A percentile compares a stretch with the other conserved stretches of the same genome.
Conservation (phyloP, 2,797 vertebrate genomes). For the Pipistrellus kuhlii region DNA sequence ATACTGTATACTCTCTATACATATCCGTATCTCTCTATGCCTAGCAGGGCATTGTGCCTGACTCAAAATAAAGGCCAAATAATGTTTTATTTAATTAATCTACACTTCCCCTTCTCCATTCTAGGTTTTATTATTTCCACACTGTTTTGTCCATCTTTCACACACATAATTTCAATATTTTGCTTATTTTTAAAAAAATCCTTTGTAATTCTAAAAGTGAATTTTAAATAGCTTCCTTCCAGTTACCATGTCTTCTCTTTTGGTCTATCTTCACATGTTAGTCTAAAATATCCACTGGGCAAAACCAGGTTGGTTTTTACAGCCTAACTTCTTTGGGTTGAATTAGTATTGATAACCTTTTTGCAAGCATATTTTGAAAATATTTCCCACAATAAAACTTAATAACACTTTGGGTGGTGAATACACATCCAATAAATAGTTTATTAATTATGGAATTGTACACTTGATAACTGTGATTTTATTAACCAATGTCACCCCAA, state of each 20-base stretch:
- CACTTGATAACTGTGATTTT: not conserved
- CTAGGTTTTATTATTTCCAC: not conserved
- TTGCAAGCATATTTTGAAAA: slow-evolving; percentile 1
- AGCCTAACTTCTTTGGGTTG: not conserved
- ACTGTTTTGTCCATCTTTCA: not conserved
- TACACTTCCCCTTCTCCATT: not conserved
- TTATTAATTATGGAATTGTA: not conserved
- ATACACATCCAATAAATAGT: not conserved
- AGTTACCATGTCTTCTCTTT: not conserved
- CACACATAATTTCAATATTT: not conserved
- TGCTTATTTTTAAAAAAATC: not conserved
- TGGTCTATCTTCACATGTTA: not conserved
- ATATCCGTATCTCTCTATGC: too few relatives aligned
- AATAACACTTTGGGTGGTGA: slow-evolving; percentile 44
- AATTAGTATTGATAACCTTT: slow-evolving; percentile 59
- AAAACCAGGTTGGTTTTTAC: not conserved
- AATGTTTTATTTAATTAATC: not conserved
- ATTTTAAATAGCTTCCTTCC: not conserved
- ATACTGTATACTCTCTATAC: not conserved
- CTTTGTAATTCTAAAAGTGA: not conserved
- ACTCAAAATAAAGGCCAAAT: not conserved
- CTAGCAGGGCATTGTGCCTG: too few relatives aligned
- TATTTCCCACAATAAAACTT: slow-evolving; percentile 62
- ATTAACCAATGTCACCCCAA: not conserved
- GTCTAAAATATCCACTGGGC: not conserved